These are phyloP conservation scores for Chrysolophus pictus DNA, from an alignment of 2,797 vertebrate species.

Conservation along the genomic window DNA sequence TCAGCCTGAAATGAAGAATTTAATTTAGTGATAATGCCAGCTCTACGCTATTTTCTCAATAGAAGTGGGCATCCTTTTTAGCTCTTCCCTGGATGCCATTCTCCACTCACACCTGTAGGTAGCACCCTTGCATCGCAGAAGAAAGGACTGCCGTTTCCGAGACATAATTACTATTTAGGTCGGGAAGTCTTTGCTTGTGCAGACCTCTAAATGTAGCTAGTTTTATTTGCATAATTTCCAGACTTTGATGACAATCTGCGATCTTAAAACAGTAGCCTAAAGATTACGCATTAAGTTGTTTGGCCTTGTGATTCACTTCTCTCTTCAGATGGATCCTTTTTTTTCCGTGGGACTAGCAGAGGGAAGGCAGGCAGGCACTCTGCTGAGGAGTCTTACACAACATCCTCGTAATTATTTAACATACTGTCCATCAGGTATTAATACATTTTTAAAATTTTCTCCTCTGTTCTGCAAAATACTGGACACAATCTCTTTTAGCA, in stretches of 20 bases:
- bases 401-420: neutral
- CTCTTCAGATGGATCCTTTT: constrained; percentile 1
- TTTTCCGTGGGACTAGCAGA: constrained; percentile 12
- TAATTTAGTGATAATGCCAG: neutral
- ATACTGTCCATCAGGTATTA: neutral
- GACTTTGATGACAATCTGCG: constrained; percentile 75
- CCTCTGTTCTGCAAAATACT: neutral
- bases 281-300: constrained; percentile 61
- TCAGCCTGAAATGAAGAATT: neutral
- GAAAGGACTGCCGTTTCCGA: neutral
- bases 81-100: constrained; percentile 46
- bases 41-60: neutral
- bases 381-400: neutral
- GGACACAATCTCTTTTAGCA: neutral
- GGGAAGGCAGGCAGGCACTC: neutral
- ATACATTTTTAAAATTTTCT: neutral
- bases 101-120: constrained; percentile 73
- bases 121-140: constrained; percentile 75
- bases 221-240: constrained; percentile 80
- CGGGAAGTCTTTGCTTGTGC: constrained; percentile 54
- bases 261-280: constrained; percentile 68
- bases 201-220: constrained; percentile 63
- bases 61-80: neutral
- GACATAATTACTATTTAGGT: constrained; percentile 34
- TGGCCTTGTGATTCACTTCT: constrained; percentile 49